These are phyloP conservation scores for Taurulus bubalis DNA, from an alignment of 2,113 vertebrate genomes.

Conservation along the genomic window DNA sequence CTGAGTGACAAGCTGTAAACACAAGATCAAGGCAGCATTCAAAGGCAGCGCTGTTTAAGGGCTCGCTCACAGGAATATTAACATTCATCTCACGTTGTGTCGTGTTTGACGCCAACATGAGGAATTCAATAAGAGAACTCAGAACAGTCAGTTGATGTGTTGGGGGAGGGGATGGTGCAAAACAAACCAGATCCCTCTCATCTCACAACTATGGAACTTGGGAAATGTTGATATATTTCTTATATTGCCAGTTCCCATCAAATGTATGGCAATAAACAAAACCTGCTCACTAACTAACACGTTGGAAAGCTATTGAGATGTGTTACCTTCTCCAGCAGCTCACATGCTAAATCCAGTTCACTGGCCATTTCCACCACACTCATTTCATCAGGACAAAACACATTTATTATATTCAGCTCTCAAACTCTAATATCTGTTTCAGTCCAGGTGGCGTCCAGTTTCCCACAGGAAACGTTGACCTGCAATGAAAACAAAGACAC, in stretches of 20 bases:
- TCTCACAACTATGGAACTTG: neutral
- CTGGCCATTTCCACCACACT: too few species aligned
- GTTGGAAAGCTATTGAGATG: too few species aligned
- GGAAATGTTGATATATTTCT: neutral
- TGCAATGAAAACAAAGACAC: neutral
- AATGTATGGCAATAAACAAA: neutral
- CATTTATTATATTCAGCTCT: too few species aligned
- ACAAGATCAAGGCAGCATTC: constrained; percentile 40
- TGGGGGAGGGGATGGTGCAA: neutral
- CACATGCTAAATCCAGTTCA: too few species aligned
- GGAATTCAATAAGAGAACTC: constrained; percentile 4
- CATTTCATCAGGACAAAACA: too few species aligned
- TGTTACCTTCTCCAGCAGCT: too few species aligned
- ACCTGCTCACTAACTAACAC: too few species aligned
- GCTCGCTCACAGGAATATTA: neutral
- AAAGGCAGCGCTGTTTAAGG: constrained; percentile 2
- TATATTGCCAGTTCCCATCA: neutral
- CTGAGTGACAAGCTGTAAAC: constrained; percentile 38
- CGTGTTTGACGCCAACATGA: constrained; percentile 8
- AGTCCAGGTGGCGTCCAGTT: too few species aligned
- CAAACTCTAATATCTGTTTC: too few species aligned
- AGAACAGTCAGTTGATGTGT: neutral
- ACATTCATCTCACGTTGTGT: neutral
- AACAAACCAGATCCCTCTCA: neutral
- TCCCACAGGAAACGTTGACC: neutral